Conservation (phyloP, 2,113 vertebrate species). For the Tricholaema leucomelas region DNA sequence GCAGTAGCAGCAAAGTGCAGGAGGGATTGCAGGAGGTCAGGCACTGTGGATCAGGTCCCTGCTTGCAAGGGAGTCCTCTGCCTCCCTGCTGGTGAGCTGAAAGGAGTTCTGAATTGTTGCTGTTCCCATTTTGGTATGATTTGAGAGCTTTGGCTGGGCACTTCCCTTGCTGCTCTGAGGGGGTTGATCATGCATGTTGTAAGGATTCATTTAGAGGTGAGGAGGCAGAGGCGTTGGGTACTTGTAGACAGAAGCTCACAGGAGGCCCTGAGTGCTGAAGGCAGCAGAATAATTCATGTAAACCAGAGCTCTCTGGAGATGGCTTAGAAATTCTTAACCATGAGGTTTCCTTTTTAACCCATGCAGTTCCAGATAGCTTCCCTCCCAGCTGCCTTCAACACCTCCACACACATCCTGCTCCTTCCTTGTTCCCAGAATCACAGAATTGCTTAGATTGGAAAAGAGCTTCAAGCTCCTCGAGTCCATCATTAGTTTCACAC, state of each 20-base stretch:
- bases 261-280: slow-evolving; percentile 69
- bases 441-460: too few species aligned
- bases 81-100: not conserved
- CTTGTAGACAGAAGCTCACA: slow-evolving; percentile 49
- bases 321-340: slow-evolving; percentile 77
- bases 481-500: too few species aligned
- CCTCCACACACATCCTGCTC: not conserved
- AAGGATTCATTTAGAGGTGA: slow-evolving; percentile 32
- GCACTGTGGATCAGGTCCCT: not conserved
- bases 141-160: not conserved
- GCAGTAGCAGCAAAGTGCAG: not conserved
- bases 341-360: slow-evolving; percentile 70
- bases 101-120: not conserved
- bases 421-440: too few species aligned
- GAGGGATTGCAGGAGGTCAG: not conserved
- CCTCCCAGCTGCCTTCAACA: not conserved
- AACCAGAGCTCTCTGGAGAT: slow-evolving; percentile 75
- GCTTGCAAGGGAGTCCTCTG: not conserved
- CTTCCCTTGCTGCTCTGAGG: not conserved
- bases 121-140: not conserved
- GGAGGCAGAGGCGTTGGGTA: slow-evolving; percentile 10
- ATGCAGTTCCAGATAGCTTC: not conserved
- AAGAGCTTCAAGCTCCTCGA: too few species aligned
- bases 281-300: slow-evolving; percentile 83
- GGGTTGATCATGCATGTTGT: not conserved